Base-by-base conservation (phyloP, 2,797 vertebrate genomes). In the Phalanger gymnotis region DNA sequence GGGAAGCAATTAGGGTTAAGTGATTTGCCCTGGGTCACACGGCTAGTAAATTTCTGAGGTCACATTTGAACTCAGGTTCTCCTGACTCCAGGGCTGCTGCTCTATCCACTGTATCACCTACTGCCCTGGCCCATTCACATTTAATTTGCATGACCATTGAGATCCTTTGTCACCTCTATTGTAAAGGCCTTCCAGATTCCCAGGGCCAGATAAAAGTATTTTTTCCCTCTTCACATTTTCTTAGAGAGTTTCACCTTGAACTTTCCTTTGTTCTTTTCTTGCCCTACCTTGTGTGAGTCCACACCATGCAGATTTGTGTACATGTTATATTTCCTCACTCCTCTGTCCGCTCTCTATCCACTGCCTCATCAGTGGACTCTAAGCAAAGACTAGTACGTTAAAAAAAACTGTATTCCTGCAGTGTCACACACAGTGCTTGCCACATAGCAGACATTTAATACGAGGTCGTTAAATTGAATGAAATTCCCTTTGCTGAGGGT, bases 291-390 rank as follows among this genome's bases (percentile, higher is more conserved):
- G 73, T 30, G 2, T 19, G 30, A 11, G 81, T 73, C 61, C n/a
- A 5, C 4, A n/a, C 40, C 91, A 1, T 1, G 25, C 31, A 54
- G 54, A 0, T 30, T 47, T 16, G 0, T 5, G 27, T 5, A 1
- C 2, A 47, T 3, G 54, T 4, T 6, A 3, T 11, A 14, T 5
- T 16, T 53, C 30, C 92, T 51, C 3, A n/a, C n/a, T 28, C 22
- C 34, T 53, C 73, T 34, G 34, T 51, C 14, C 51, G 73, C 58
- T 4, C 16, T 73, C 61, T 3, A 19, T 5, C n/a, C 16, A 5
- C 14, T n/a, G 34, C 14, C 34, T n/a, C 61, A 40, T 40, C 34
- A n/a, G 34, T n/a, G 19, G 34, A 40, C 34, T 40, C 6, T 58
- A 31, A 58, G 57, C 5, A n/a, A 40, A 2, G 2, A 19, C 34